Evolutionary conservation across 2,797 vertebrate species (phyloP).

Genomic region (Brachyalestes nurse): DNA sequence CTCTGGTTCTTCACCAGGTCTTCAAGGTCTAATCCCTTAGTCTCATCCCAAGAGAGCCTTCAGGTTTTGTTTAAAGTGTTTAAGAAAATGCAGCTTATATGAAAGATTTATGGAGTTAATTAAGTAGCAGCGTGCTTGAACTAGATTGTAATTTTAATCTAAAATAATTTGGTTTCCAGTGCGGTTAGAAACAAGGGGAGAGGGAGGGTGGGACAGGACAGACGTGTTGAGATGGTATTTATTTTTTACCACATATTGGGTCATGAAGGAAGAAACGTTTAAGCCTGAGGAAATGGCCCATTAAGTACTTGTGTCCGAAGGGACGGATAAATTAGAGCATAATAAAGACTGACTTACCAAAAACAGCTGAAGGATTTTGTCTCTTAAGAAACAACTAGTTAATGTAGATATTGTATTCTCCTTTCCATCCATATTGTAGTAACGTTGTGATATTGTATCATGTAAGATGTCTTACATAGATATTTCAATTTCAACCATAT

Average conservation of each 20-base stretch:
- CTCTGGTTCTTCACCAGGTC: neutral
- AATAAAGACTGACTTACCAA: constrained; percentile 18
- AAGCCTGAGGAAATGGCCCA: constrained; percentile 34
- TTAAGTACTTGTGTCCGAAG: constrained; percentile 36
- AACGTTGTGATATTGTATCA: neutral
- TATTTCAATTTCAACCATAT: neutral
- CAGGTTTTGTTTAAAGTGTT: neutral
- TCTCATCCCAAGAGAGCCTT: neutral
- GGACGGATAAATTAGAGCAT: constrained; percentile 41
- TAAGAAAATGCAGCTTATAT: neutral
- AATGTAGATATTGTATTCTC: neutral
- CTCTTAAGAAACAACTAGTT: constrained; percentile 6
- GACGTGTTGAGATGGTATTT: constrained; percentile 28
- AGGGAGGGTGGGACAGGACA: neutral
- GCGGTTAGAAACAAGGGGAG: constrained; percentile 14
- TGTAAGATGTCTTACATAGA: neutral
- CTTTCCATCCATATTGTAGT: neutral
- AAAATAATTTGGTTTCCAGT: constrained; percentile 24
- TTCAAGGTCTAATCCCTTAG: neutral
- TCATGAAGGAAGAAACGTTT: constrained; percentile 13
- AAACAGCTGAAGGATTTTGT: neutral
- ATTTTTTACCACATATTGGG: constrained; percentile 43
- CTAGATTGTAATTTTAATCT: constrained; percentile 5
- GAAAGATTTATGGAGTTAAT: constrained; percentile 15
- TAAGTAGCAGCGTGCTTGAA: neutral